phyloP scores from a whole-genome alignment of 2,797 vertebrate species.

The Peromyscus attwateri region DNA sequence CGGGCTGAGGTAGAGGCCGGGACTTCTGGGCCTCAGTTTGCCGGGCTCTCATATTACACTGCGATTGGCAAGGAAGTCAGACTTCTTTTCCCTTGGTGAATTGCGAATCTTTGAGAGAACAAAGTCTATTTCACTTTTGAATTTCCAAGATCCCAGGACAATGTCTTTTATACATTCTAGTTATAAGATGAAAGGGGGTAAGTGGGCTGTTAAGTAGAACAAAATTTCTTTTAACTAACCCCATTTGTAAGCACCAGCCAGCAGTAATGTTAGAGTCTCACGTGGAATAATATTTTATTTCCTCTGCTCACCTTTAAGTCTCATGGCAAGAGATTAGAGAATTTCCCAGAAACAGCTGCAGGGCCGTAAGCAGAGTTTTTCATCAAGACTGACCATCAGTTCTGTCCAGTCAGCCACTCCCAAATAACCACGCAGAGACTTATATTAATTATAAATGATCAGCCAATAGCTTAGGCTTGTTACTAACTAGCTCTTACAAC shows the following conservation, averaged over 20 bases:
- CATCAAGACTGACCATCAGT: not conserved
- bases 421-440: not conserved
- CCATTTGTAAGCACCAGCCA: not conserved
- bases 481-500: not conserved
- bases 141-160: not conserved
- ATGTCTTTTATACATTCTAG: not conserved
- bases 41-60: not conserved
- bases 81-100: not conserved
- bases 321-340: not conserved
- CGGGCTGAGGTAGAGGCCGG: not conserved
- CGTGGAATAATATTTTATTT: not conserved
- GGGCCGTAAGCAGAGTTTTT: not conserved
- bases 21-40: not conserved
- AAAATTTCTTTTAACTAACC: conserved; percentile 28
- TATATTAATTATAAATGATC: not conserved
- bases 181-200: not conserved
- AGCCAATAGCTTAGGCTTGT: not conserved
- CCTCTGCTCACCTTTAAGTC: not conserved
- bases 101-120: not conserved
- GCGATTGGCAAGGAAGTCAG: not conserved
- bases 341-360: conserved; percentile 3
- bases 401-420: not conserved
- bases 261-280: not conserved
- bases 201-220: not conserved
- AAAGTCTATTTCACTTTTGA: conserved; percentile 40